Conservation (phyloP, 2,888 invertebrate species). For the Eledona agricola region DNA sequence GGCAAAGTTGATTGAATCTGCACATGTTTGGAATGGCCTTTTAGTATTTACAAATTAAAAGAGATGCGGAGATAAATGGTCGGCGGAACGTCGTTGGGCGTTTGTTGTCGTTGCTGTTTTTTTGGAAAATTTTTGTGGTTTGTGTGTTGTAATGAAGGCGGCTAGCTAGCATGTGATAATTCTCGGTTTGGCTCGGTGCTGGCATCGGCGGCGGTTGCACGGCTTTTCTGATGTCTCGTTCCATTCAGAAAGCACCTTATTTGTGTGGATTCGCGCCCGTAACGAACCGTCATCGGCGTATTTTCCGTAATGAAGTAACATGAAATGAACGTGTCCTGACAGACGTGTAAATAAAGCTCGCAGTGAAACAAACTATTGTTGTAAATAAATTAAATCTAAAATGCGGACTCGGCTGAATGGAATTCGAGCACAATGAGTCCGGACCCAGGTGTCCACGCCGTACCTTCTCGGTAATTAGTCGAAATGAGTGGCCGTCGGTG, state of each 20-base stretch:
- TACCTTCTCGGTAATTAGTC: no score
- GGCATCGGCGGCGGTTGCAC: neutral
- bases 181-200: slow-evolving; percentile 5
- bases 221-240: slow-evolving; percentile 23
- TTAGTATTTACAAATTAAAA: no score
- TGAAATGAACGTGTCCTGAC: slow-evolving; percentile 30
- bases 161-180: no score
- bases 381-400: slow-evolving; percentile 33
- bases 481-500: no score
- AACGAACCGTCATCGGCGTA: slow-evolving; percentile 29
- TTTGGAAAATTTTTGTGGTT: no score
- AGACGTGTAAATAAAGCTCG: slow-evolving; percentile 31
- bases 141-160: no score
- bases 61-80: no score
- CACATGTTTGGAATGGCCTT: no score
- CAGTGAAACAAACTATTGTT: slow-evolving; percentile 30
- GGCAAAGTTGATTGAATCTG: no score
- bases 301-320: slow-evolving; percentile 30
- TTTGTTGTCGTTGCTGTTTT: no score
- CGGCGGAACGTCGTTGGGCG: no score
- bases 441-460: slow-evolving; percentile 39
- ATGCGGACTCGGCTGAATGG: slow-evolving; percentile 37
- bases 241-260: slow-evolving; percentile 23
- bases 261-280: slow-evolving; percentile 28
- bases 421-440: slow-evolving; percentile 40